Evolutionary conservation across 2,888 invertebrate species (phyloP).

Genomic region (Cyclophora punctaria): DNA sequence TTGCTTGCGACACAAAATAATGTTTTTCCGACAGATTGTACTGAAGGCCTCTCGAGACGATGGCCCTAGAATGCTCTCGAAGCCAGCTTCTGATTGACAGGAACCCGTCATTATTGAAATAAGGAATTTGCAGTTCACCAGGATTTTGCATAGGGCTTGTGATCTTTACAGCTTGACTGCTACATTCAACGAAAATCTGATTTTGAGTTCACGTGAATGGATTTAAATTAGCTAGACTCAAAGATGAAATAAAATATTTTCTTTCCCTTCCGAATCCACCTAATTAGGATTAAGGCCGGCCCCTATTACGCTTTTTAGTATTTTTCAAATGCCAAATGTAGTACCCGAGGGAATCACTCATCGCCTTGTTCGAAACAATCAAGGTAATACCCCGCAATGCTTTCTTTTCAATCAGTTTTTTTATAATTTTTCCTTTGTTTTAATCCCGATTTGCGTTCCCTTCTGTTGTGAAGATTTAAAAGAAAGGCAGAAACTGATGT

Average conservation of each 20-base stretch:
- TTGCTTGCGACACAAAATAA: constrained; percentile 34
- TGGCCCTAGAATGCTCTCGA: constrained; percentile 27
- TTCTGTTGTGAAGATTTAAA: too few relatives aligned
- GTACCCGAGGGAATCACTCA: constrained; percentile 47
- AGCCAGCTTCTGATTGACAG: constrained; percentile 21
- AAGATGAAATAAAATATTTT: too few relatives aligned
- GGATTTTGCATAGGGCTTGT: too few relatives aligned
- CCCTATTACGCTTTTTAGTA: constrained; percentile 47
- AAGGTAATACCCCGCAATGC: constrained; percentile 23
- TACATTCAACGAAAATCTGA: too few relatives aligned
- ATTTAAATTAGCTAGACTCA: too few relatives aligned
- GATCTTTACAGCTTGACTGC: too few relatives aligned
- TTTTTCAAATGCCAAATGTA: constrained; percentile 57
- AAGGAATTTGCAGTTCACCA: too few relatives aligned
- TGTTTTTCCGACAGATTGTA: constrained; percentile 55
- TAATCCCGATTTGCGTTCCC: too few relatives aligned
- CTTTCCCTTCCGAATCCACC: constrained; percentile 35
- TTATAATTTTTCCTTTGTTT: background rate
- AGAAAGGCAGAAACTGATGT: too few relatives aligned
- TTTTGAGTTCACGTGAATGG: too few relatives aligned
- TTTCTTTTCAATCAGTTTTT: constrained; percentile 28
- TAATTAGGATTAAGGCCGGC: constrained; percentile 62
- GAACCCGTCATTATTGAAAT: too few relatives aligned
- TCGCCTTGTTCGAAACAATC: constrained; percentile 30
- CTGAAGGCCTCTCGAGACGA: constrained; percentile 26